Percentiles rank a stretch among this genome's conserved stretches.
Conservation (phyloP, 2,113 vertebrate genomes). For the Alces alces region DNA sequence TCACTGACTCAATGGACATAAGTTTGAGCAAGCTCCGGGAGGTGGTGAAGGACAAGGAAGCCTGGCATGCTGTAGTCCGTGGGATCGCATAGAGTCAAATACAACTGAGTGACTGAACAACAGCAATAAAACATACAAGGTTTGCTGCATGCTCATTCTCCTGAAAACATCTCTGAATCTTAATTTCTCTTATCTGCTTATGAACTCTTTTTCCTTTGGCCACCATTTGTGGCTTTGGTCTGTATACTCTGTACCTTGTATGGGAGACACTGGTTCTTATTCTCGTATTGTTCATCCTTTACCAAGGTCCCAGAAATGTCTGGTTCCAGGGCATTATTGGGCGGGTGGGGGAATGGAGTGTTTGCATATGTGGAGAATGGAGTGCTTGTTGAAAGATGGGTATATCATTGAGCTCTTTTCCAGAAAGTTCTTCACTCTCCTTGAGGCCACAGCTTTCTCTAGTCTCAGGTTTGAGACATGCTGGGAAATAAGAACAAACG, state of each 20-base stretch:
- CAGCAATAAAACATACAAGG: neutral
- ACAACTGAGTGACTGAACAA: neutral
- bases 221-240: neutral
- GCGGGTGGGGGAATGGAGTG: rapidly evolving
- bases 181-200: neutral
- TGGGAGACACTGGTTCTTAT: neutral
- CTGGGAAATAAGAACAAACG: neutral
- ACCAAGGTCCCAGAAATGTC: neutral
- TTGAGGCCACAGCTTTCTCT: neutral
- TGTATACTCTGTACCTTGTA: neutral
- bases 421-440: neutral
- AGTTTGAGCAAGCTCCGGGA: neutral
- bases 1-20: neutral
- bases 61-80: neutral
- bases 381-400: neutral
- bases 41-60: neutral
- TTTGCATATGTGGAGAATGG: neutral
- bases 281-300: neutral
- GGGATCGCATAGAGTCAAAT: neutral
- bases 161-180: neutral
- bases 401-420: neutral
- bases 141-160: neutral
- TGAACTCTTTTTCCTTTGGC: neutral
- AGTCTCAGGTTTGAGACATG: neutral
- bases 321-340: neutral